Percentiles rank a stretch among this genome's conserved stretches.
These are phyloP conservation scores for Euproctis similis DNA, from an alignment of 2,888 invertebrate genomes.

Conservation along the genomic window DNA sequence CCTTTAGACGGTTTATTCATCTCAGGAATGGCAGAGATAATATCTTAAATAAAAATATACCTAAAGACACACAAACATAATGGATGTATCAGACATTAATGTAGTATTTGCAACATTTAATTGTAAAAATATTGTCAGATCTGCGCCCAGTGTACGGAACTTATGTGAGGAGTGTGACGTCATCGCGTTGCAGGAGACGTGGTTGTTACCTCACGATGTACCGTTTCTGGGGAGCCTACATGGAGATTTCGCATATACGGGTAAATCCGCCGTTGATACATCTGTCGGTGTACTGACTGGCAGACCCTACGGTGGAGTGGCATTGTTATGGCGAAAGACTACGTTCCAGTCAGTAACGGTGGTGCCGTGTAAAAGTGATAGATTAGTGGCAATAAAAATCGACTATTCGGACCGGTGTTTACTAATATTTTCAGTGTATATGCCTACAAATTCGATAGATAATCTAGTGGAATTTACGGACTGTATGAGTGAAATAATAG, in stretches of 20 bases:
- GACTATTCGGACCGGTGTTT: background rate
- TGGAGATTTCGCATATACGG: background rate
- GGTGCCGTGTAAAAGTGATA: too few species aligned
- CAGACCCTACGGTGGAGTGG: slow-evolving; percentile 1
- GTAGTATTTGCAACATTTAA: background rate
- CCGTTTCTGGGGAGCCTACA: background rate
- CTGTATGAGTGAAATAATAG: too few species aligned
- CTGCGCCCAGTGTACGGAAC: background rate
- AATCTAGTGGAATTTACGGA: too few species aligned
- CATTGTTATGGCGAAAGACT: background rate
- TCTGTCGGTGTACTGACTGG: background rate
- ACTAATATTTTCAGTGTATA: background rate
- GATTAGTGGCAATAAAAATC: background rate
- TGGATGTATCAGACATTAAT: too few species aligned
- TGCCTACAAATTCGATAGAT: too few species aligned
- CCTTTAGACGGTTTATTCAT: too few species aligned
- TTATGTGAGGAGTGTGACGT: background rate
- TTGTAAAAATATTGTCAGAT: background rate
- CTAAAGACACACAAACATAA: too few species aligned
- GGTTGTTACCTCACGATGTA: too few species aligned
- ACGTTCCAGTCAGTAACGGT: background rate
- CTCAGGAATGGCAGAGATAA: too few species aligned
- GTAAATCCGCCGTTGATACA: background rate
- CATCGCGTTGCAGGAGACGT: too few species aligned
- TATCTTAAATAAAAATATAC: too few species aligned